Evolutionary conservation across 2,797 vertebrate species (phyloP).

Genomic region (Caiman crocodilus): DNA sequence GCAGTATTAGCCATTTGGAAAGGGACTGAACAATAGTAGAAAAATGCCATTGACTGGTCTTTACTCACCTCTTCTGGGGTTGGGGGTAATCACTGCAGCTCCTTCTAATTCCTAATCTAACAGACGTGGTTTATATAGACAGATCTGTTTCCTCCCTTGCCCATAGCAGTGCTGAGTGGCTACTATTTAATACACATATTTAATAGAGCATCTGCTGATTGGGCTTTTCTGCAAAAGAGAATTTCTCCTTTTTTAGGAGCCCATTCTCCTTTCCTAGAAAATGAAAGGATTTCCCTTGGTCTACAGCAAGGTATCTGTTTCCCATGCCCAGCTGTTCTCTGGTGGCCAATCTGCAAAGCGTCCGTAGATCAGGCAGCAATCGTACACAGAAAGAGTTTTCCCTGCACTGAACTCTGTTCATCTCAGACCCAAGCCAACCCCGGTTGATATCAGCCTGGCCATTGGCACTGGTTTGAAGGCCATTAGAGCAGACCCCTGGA

Average conservation of each 20-base stretch:
- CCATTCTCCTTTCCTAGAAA: too few relatives aligned
- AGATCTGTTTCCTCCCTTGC: neutral
- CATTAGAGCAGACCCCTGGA: neutral
- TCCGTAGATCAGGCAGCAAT: neutral
- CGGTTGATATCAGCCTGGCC: too few relatives aligned
- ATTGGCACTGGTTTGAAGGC: neutral
- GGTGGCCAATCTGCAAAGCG: neutral
- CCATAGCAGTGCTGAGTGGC: neutral
- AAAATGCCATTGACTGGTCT: neutral
- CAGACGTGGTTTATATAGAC: neutral
- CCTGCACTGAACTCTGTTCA: neutral
- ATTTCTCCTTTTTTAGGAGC: neutral
- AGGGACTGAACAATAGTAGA: neutral
- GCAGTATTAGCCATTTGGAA: neutral
- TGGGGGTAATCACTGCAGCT: neutral
- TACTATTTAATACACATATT: accelerated
- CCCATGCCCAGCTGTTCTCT: neutral
- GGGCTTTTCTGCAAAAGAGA: neutral
- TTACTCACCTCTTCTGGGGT: neutral
- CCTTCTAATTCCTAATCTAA: accelerated
- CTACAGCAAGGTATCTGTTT: neutral
- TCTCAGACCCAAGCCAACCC: neutral
- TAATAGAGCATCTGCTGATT: accelerated
- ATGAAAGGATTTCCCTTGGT: neutral
- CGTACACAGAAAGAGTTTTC: neutral